Base-by-base conservation (phyloP, 2,888 invertebrate genomes). In the Drosophila eohydei region DNA sequence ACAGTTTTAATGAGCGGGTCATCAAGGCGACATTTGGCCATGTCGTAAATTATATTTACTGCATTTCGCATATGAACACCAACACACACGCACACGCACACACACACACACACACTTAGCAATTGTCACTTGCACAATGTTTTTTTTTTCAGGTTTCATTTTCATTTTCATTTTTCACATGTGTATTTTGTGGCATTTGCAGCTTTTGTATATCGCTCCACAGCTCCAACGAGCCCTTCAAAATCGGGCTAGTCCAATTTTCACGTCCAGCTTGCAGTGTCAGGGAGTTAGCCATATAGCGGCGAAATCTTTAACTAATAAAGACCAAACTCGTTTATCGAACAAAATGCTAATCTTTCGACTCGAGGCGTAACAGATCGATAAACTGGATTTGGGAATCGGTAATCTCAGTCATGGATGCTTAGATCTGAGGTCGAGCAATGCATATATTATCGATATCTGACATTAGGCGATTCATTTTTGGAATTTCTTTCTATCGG, bases 41-140 rank as follows among this genome's bases (percentile, higher is more conserved):
- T 83, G 68, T 63, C 72, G 84, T 83, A 80, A 87, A 81, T 83
- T 84, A 87, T 83, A 81, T 83, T 78, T 74, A 66, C 83, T 69
- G 73, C 81, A 85, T 69, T 82, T 82, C 83, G 63, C 76, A 78
- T 43, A 72, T 61, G 65, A 58, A 14, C 61, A 64, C 54, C 16
- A 59, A 54, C 48, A 64, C 63, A 52, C 16, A 50, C 41, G 51
- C 55, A 38, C 41, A 52, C 21, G 41, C 44, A 52, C 21, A 46
- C 44, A 52, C 36, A 55, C 55, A 43, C 41, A 56, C 40, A 54
- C 40, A 34, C 52, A 32, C 55, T 60, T 55, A 44, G 54, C 71
- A 71, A 71, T 75, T 81, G 81, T 71, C 65, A 67, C 74, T 74
- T 83, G 68, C 81, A 78, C 78, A 84, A 84, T 75, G 54, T 66